These are phyloP conservation scores for Psammodynastes pulverulentus DNA, from an alignment of 2,113 vertebrate species.

Conservation along the genomic window DNA sequence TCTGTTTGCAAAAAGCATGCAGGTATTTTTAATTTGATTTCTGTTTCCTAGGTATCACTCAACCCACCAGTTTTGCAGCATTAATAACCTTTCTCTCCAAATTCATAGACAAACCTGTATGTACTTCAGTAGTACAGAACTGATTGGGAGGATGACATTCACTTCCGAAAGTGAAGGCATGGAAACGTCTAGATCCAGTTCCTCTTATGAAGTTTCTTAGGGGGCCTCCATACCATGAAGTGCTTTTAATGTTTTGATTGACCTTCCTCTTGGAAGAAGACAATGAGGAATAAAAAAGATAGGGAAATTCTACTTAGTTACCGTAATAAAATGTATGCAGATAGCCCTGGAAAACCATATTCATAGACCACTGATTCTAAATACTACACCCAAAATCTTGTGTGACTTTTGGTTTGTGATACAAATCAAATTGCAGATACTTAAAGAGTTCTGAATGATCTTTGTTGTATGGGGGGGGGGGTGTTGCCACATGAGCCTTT, in stretches of 20 bases:
- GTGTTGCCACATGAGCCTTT: not conserved
- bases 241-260: not conserved
- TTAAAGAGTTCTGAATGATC: not conserved
- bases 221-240: not conserved
- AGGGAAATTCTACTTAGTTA: not conserved
- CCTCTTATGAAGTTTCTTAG: not conserved
- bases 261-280: not conserved
- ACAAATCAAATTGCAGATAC: not conserved
- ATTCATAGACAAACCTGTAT: not conserved
- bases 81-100: not conserved
- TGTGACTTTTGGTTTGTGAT: not conserved
- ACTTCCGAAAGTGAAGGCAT: not conserved
- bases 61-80: not conserved
- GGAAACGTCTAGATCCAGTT: not conserved
- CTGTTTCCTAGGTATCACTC: not conserved
- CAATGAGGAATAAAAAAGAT: not conserved
- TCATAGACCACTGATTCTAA: not conserved
- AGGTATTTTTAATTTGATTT: not conserved
- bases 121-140: not conserved
- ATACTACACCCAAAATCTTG: not conserved
- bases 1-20: not conserved
- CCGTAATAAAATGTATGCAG: not conserved
- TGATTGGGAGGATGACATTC: not conserved
- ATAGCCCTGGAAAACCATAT: not conserved
- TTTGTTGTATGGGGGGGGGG: not conserved